Base-by-base conservation (phyloP, 2,797 vertebrate genomes). In the Hypotaenidia philippensis region DNA sequence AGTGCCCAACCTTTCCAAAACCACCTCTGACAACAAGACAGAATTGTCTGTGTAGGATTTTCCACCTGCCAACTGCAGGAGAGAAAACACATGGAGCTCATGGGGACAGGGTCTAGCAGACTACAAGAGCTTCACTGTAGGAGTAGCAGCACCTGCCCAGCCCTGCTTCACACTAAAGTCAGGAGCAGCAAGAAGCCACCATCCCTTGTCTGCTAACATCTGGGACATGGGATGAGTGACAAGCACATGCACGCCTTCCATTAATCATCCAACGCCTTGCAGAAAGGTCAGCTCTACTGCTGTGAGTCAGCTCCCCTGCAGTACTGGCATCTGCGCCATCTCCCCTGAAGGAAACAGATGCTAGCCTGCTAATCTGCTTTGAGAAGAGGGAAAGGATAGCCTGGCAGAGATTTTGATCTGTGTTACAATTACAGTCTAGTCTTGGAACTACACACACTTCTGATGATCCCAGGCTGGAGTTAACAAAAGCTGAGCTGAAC, bases 351-450 rank as follows among this genome's bases (percentile, higher is more conserved):
- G 36, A 89, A 83, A 89, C 87, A 94, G 87, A 80, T 66, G 84
- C 92, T 69, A 72, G 63, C 17, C 76, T 90, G 84, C 59, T 93
- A 93, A 78, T 89, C 92, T 80, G 76, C 69, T 95, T 83, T 77
- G 49, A 71, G 29, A 65, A 96, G 74, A 81, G 59, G 29, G 69
- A 63, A 76, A 77, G 60, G 52, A 94, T 29, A 86, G 53, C 63
- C 66, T 74, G 90, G 84, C 64, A 94, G 79, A 79, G 78, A 34
- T 76, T 91, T 59, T 82, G 61, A 77, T 89, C 78, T 5, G 6
- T 90, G 75, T 89, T 69, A 90, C 84, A 80, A 49, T 91, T 87
- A 92, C 56, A 57, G 34, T 13, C 78, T 57, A 68, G 57, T 79
- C 65, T 65, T 19, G 6, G 31, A 85, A 34, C 69, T 77, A 27